Evolutionary conservation across 2,797 vertebrate genomes (phyloP), one percentile per base, ranked within the genome.

Genomic region (Halcyon smyrnensis): DNA sequence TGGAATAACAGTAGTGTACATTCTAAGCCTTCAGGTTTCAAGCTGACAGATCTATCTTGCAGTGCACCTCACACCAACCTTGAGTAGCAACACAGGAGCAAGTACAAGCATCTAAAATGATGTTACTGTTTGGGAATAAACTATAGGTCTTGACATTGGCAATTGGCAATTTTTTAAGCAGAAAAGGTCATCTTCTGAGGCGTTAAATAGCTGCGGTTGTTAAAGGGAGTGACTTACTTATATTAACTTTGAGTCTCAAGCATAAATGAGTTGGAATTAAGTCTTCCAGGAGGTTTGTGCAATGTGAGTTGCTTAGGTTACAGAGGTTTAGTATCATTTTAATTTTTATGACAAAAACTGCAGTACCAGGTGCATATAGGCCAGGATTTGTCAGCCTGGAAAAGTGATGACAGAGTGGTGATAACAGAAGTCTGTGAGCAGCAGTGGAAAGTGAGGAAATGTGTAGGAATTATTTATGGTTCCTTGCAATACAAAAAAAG

Each of bases 291-390:
- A 77, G 68, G 25, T 70, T 92, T 91, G 36, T 53, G 63, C 56
- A 56, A 36, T 37, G 15, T 43, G 18, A 94, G 45, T 77, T 77
- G 70, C 84, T 95, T 89, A 60, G 51, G 28, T 85, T 90, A 51
- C 32, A 83, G 53, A 85, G 18, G 48, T 71, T 94, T 83, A 74
- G 27, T 68, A 74, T n/a, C 0, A 37, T 89, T 83, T 80, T 24
- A 36, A 23, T 4, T 80, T 93, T 90, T 80, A 75, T 80, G 60
- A 80, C 32, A 86, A 91, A 97, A 95, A 71, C 41, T 80, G n/a
- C 43, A 92, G 15, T 57, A 70, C 51, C 46, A 74, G 51, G 75
- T 60, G 48, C 25, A 25, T 28, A 78, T 20, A 69, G 65, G 39
- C n/a, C 53, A 76, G 51, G 51, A 84, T 89, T 91, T 91, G 41